Evolutionary conservation across 1,140 invertebrate genomes (phyloP).

Genomic region (Lasaia peninsularis): DNA sequence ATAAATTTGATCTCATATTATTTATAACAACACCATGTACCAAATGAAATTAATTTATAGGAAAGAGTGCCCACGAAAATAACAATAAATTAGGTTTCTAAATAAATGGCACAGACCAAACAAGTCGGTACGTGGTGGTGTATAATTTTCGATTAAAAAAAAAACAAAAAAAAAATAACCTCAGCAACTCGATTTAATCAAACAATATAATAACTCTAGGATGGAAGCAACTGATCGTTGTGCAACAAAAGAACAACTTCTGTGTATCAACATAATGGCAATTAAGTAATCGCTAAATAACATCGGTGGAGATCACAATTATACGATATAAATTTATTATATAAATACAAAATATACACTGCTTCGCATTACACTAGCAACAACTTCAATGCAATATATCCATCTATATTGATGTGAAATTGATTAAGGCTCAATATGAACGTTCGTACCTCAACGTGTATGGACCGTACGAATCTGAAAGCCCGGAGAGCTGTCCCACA

Average conservation of each 20-base stretch:
- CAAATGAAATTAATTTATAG: conserved; percentile 64
- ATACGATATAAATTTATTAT: conserved; percentile 70
- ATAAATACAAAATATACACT: conserved; percentile 76
- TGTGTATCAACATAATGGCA: conserved; percentile 71
- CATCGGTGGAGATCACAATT: conserved; percentile 77
- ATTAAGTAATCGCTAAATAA: conserved; percentile 73
- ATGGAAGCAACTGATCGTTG: conserved; percentile 67
- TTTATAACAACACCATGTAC: conserved; percentile 67
- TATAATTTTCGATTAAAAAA: conserved; percentile 51
- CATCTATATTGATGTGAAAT: conserved; percentile 70
- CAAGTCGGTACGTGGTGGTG: conserved; percentile 66
- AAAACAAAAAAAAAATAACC: conserved; percentile 57
- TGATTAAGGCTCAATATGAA: conserved; percentile 22
- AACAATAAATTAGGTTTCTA: conserved; percentile 69
- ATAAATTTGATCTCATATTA: conserved; percentile 45
- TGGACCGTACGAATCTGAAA: conserved; percentile 18
- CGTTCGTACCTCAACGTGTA: conserved; percentile 14
- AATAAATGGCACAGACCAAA: conserved; percentile 75
- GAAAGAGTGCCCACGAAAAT: conserved; percentile 58
- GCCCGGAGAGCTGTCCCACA: conserved; percentile 15
- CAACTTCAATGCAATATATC: conserved; percentile 73
- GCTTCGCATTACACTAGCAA: conserved; percentile 55
- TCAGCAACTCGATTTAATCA: conserved; percentile 58
- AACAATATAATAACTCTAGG: conserved; percentile 59
- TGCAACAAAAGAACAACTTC: conserved; percentile 55